Conservation (phyloP, 35 echinoderm and acorn worm genomes). For the Strongylocentrotus purpuratus region DNA sequence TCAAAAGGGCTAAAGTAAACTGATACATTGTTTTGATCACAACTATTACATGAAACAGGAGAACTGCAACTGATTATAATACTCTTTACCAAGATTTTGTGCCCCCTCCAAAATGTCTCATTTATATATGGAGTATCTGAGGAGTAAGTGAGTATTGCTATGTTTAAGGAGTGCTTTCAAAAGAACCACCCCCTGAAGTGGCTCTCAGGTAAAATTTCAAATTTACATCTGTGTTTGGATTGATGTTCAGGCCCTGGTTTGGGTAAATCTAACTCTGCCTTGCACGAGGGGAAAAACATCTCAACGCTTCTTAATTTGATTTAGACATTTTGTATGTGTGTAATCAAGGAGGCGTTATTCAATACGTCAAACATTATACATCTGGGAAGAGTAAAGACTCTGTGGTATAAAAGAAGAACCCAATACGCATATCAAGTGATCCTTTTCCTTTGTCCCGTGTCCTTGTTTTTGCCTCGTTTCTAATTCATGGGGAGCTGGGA, state of each 20-base stretch:
- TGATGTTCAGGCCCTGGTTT: not conserved
- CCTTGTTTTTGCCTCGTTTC: not conserved
- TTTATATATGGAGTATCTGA: not conserved
- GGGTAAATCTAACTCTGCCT: not conserved
- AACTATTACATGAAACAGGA: not conserved
- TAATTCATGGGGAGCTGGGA: conserved; percentile 9
- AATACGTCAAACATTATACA: not conserved
- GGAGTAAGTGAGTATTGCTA: not conserved
- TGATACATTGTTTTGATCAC: not conserved
- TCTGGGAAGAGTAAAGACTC: conserved; percentile 24
- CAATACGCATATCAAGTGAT: conserved; percentile 1
- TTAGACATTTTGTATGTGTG: conserved; percentile 9
- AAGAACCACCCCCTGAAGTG: not conserved
- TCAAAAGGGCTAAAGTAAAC: not conserved
- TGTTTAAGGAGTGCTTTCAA: not conserved
- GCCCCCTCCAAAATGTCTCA: not conserved
- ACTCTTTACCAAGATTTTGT: not conserved
- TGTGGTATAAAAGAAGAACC: not conserved
- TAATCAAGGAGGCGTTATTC: conserved; percentile 31
- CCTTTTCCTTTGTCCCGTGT: conserved; percentile 7
- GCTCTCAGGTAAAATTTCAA: not conserved
- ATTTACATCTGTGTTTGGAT: not conserved
- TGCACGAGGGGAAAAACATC: not conserved
- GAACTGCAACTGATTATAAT: not conserved
- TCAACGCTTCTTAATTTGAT: conserved; percentile 26